Evolutionary conservation across 2,797 vertebrate genomes (phyloP).

Genomic region (Paguma larvata): DNA sequence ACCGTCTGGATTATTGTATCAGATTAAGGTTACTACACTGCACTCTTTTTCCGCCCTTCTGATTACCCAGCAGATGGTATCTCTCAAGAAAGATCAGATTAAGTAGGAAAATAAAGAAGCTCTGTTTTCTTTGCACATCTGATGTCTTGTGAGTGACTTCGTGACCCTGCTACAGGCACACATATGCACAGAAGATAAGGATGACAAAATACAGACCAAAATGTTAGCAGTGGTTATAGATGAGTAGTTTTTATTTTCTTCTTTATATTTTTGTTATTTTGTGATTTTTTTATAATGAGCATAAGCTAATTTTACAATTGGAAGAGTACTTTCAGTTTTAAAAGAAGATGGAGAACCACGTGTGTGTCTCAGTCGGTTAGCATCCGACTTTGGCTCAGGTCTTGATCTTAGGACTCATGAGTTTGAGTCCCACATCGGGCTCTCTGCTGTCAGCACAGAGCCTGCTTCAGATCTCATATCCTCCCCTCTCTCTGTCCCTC

Average conservation of each 20-base stretch:
- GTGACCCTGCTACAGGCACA: background rate
- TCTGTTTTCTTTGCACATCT: background rate
- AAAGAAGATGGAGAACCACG: background rate
- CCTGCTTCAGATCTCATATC: no score
- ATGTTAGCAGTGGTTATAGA: background rate
- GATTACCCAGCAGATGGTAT: background rate
- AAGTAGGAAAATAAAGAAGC: background rate
- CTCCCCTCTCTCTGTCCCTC: no score
- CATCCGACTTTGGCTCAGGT: no score
- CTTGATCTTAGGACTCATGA: accelerated
- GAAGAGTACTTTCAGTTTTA: constrained; percentile 1
- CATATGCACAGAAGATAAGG: background rate
- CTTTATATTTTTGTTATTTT: background rate
- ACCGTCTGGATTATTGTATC: background rate
- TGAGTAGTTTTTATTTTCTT: background rate
- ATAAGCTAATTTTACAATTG: background rate
- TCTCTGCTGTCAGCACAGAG: no score
- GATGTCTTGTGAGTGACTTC: background rate
- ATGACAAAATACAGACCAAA: background rate
- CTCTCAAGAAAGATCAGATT: background rate
- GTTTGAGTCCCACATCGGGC: no score
- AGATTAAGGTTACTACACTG: background rate
- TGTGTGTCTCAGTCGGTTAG: no score
- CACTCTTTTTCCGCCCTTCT: background rate
- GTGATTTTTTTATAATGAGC: background rate